Evolutionary conservation across 1,140 invertebrate genomes (phyloP).

Genomic region (Achatina immaculata): DNA sequence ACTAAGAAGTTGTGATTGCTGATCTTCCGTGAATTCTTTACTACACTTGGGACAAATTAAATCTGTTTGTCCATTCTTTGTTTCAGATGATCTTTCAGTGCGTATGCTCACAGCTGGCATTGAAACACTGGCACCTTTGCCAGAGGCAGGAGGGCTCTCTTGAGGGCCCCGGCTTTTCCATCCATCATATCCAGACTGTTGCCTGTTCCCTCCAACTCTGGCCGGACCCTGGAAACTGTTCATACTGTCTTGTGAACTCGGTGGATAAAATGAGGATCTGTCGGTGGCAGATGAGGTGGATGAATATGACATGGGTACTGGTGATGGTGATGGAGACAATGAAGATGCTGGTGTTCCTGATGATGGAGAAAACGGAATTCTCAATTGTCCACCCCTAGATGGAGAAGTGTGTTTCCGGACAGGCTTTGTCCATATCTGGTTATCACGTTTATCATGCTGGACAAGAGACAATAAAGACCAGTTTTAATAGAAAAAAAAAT

Average conservation of each 20-base stretch:
- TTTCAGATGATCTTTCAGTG: not conserved
- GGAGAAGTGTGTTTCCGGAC: not conserved
- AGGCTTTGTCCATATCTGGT: not conserved
- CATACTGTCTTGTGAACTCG: not conserved
- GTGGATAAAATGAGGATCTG: conserved; percentile 9
- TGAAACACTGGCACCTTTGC: not conserved
- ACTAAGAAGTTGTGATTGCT: conserved; percentile 10
- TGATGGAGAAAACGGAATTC: not conserved
- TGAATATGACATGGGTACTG: conserved; percentile 16
- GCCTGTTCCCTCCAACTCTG: not conserved
- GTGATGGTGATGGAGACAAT: not conserved
- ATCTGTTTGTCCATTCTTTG: not conserved
- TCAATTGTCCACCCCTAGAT: not conserved
- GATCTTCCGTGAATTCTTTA: conserved; percentile 34
- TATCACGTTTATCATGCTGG: no score
- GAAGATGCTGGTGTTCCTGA: conserved; percentile 13
- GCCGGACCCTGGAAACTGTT: not conserved
- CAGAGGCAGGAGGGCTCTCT: not conserved
- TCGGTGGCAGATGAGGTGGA: not conserved
- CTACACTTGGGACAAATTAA: conserved; percentile 37
- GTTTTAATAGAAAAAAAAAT: no score
- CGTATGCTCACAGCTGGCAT: not conserved
- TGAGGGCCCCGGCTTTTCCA: not conserved
- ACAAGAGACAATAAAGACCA: no score
- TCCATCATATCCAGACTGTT: not conserved